These are phyloP conservation scores for Dendrocincla tyrannina DNA, from an alignment of 2,797 vertebrate species.

Conservation along the genomic window DNA sequence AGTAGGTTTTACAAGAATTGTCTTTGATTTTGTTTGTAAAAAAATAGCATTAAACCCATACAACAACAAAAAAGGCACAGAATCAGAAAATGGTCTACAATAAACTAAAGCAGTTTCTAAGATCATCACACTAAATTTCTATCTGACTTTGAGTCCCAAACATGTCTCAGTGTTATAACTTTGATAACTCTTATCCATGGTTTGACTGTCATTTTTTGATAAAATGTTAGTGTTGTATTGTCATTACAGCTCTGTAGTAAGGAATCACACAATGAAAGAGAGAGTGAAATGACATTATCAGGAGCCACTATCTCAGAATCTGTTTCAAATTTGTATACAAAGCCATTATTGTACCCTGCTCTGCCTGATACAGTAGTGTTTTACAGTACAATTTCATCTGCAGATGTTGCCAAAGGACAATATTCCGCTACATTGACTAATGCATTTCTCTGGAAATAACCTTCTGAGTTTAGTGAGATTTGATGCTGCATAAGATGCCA, in stretches of 20 bases:
- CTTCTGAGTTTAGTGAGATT: conserved; percentile 6
- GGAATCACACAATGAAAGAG: background rate
- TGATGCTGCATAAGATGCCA: background rate
- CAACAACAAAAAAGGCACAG: background rate
- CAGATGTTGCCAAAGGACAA: conserved; percentile 10
- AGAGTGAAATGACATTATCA: conserved; percentile 13
- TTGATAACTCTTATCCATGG: background rate
- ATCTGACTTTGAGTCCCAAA: background rate
- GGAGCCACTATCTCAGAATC: background rate
- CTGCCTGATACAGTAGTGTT: background rate
- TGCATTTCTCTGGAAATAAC: conserved; percentile 29
- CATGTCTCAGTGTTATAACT: background rate
- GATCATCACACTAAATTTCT: background rate
- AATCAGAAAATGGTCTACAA: background rate
- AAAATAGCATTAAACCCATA: background rate
- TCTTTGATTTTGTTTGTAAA: background rate
- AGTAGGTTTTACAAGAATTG: background rate
- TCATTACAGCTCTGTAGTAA: background rate
- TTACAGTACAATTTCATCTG: conserved; percentile 9
- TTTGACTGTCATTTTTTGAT: background rate
- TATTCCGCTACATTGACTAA: background rate
- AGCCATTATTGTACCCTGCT: background rate
- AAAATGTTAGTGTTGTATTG: background rate
- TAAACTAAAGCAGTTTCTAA: background rate
- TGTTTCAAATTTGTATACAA: conserved; percentile 19